Conservation (phyloP, 2,113 vertebrate genomes). For the Phaethon lepturus region DNA sequence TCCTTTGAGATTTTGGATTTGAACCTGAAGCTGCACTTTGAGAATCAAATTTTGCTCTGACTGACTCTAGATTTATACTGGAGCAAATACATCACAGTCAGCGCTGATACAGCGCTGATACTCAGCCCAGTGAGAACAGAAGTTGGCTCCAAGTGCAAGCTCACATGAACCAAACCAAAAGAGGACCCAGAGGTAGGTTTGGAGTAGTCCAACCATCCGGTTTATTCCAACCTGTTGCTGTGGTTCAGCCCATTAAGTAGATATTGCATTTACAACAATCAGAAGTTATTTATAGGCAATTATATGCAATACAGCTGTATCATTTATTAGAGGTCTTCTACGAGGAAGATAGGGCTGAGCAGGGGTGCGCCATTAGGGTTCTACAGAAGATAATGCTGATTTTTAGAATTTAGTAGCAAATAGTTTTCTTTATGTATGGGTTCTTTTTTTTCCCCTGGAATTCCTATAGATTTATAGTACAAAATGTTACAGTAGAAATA, state of each 20-base stretch:
- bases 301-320: neutral
- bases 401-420: neutral
- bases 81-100: neutral
- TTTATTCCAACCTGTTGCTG: neutral
- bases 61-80: conserved; percentile 21
- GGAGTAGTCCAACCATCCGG: neutral
- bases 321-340: neutral
- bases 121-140: neutral
- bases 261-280: neutral
- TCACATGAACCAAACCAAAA: neutral
- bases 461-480: neutral
- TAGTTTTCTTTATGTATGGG: neutral
- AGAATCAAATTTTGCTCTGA: conserved; percentile 41
- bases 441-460: neutral
- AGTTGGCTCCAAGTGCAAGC: neutral
- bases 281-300: neutral
- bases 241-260: neutral
- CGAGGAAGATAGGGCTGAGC: neutral
- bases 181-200: neutral
- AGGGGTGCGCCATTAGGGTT: fast-evolving
- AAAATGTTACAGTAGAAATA: neutral
- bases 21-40: conserved; percentile 39
- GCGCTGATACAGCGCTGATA: neutral
- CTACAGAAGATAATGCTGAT: neutral
- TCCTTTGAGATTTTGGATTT: conserved; percentile 59